phyloP scores from a whole-genome alignment of 2,113 vertebrate species.

The Sapayoa aenigma region DNA sequence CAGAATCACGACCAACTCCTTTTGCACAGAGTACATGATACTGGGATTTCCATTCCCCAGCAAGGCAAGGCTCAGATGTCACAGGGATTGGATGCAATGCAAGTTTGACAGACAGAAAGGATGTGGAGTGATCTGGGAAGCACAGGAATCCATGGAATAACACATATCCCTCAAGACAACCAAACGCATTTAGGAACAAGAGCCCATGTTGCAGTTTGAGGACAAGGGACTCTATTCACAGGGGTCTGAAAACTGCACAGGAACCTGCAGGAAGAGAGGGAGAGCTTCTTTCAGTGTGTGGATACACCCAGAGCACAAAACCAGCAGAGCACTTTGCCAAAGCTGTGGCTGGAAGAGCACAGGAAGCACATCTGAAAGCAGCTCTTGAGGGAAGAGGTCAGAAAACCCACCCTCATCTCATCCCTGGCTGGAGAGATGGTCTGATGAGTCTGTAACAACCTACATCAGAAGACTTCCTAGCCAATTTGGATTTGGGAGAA shows the following conservation, averaged over 20 bases:
- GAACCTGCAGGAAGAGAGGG: neutral
- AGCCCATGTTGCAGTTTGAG: neutral
- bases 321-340: neutral
- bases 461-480: neutral
- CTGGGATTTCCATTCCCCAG: neutral
- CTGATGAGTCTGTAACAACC: neutral
- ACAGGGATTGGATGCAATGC: neutral
- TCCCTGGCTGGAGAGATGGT: neutral
- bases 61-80: neutral
- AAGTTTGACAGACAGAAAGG: neutral
- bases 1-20: neutral
- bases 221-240: neutral
- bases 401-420: neutral
- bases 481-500: neutral
- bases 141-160: neutral
- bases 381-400: neutral
- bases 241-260: neutral
- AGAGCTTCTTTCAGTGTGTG: neutral
- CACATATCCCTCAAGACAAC: neutral
- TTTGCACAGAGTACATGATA: neutral
- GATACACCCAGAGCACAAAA: neutral
- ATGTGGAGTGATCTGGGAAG: neutral
- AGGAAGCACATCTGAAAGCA: neutral
- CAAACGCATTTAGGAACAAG: neutral
- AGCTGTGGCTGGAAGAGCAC: neutral